Evolutionary conservation across 2,797 vertebrate species (phyloP).

Genomic region (Neostethus bicornis): DNA sequence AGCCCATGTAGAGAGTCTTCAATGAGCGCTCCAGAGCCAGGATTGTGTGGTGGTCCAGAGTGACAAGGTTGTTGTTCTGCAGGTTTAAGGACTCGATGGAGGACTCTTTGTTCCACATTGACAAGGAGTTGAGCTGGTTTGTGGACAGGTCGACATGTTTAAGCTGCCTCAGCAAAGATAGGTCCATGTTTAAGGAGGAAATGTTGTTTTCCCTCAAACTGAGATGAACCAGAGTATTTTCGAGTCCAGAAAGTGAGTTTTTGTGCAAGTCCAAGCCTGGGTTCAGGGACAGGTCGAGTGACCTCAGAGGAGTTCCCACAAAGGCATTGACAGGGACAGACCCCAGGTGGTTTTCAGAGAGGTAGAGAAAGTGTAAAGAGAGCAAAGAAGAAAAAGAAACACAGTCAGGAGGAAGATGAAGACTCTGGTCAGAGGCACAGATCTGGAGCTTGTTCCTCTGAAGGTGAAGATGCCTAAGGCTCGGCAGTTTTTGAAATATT

Average conservation of each 20-base stretch:
- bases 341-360: constrained; percentile 83
- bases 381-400: constrained; percentile 78
- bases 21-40: constrained; percentile 84
- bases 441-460: constrained; percentile 85
- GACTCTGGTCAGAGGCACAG: constrained; percentile 67
- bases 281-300: constrained; percentile 90
- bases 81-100: constrained; percentile 89
- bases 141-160: constrained; percentile 86
- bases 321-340: constrained; percentile 80
- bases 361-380: constrained; percentile 80
- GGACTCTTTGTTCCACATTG: constrained; percentile 80
- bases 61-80: constrained; percentile 88
- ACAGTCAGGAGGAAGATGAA: constrained; percentile 63
- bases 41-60: constrained; percentile 82
- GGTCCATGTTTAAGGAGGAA: constrained; percentile 76
- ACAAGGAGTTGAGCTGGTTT: constrained; percentile 86
- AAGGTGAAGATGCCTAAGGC: constrained; percentile 82
- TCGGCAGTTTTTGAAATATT: constrained; percentile 82
- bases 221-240: constrained; percentile 85
- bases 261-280: constrained; percentile 80
- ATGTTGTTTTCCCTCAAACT: constrained; percentile 86
- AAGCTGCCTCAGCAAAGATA: constrained; percentile 83
- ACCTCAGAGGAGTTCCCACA: constrained; percentile 77
- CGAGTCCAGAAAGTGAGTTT: constrained; percentile 85
- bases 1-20: constrained; percentile 86